A percentile compares a stretch with the other conserved stretches of the same genome.
Conservation (phyloP, 1,140 invertebrate genomes). For the Sesamia nonagrioides region DNA sequence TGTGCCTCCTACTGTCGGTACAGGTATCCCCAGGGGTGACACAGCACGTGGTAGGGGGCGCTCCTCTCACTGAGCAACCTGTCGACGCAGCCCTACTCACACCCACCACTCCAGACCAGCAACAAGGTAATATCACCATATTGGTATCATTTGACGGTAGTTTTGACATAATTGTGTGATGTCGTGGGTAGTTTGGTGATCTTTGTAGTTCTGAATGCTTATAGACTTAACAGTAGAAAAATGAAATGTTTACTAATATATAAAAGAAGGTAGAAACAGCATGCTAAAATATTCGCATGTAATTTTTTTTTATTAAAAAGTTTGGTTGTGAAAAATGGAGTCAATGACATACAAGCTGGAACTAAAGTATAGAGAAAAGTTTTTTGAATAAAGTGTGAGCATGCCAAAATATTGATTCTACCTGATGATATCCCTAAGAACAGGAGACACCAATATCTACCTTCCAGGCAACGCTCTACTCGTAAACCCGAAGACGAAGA, state of each 20-base stretch:
- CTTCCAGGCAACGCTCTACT: constrained; percentile 87
- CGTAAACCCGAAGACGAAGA: constrained; percentile 98
- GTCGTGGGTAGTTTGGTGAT: not conserved
- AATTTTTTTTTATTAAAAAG: not conserved
- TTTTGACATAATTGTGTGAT: not conserved
- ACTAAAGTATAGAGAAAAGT: not conserved
- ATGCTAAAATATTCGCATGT: not conserved
- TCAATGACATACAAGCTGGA: not conserved
- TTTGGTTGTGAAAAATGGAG: not conserved
- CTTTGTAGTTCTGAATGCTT: not conserved
- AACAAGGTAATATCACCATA: constrained; percentile 71
- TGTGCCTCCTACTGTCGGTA: not conserved
- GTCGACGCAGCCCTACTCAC: constrained; percentile 71
- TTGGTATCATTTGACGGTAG: not conserved
- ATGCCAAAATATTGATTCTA: constrained; percentile 20
- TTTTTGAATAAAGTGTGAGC: constrained; percentile 56
- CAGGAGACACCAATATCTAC: constrained; percentile 25
- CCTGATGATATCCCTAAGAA: constrained; percentile 11
- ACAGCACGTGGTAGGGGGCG: constrained; percentile 68
- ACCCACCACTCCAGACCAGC: constrained; percentile 68
- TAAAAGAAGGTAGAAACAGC: not conserved
- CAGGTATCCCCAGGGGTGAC: constrained; percentile 74
- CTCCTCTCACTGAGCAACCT: constrained; percentile 70
- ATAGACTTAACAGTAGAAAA: not conserved
- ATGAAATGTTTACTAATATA: not conserved